Percentiles rank a stretch among this genome's conserved stretches.
Conservation (phyloP, 2,113 vertebrate species). For the Campylomormyrus tamandua region DNA sequence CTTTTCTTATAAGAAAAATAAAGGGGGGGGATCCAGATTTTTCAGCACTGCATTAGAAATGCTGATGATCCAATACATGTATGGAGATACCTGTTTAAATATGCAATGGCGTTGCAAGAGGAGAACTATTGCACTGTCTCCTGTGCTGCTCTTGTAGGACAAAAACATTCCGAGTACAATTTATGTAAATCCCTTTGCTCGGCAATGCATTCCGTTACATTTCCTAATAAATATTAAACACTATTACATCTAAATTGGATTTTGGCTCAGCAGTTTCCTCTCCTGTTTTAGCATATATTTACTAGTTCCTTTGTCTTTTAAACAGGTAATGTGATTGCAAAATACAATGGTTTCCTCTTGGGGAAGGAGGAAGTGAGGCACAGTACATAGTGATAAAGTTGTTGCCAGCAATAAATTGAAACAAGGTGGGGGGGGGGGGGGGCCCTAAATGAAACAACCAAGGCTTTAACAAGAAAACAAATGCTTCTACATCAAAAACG, state of each 20-base stretch:
- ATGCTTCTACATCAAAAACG: constrained; percentile 15
- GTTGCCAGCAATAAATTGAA: constrained; percentile 26
- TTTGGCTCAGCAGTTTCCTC: constrained; percentile 44
- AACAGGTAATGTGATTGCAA: constrained; percentile 58
- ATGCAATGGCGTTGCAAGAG: constrained; percentile 24
- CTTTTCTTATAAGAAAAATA: constrained; percentile 10
- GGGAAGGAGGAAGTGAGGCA: constrained; percentile 35
- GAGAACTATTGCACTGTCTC: constrained; percentile 33
- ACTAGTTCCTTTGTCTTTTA: constrained; percentile 52
- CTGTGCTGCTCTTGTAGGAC: constrained; percentile 37
- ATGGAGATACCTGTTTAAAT: constrained; percentile 31
- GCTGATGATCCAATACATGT: constrained; percentile 36
- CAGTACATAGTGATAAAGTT: constrained; percentile 37
- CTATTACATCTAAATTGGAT: constrained; percentile 67
- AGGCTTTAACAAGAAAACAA: constrained; percentile 25
- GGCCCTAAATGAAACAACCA: constrained; percentile 9
- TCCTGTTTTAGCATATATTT: constrained; percentile 63
- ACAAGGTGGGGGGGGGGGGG: background rate
- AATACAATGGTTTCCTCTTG: constrained; percentile 50
- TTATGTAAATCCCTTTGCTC: constrained; percentile 66
- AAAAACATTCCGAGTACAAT: constrained; percentile 59
- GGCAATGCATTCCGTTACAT: constrained; percentile 61
- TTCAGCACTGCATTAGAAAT: constrained; percentile 35
- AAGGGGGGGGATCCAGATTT: constrained; percentile 22
- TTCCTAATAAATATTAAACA: constrained; percentile 76